Conservation (phyloP, 2,888 invertebrate genomes). For the Arrhopalites spinosus region DNA sequence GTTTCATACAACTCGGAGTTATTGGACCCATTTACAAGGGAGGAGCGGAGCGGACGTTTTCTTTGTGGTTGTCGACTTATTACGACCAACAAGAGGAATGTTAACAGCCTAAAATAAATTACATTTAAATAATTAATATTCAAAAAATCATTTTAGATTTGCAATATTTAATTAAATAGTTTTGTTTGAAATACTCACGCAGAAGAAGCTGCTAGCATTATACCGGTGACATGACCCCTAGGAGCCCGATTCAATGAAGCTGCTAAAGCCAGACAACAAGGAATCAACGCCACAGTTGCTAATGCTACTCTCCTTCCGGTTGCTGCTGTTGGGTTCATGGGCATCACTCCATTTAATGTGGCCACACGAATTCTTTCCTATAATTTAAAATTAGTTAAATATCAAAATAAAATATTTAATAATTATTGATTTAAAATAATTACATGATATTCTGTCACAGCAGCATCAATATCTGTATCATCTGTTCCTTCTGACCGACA, state of each 20-base stretch:
- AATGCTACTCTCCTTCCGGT: conserved; percentile 54
- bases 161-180: too few species aligned
- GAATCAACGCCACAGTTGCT: conserved; percentile 52
- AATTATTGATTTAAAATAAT: conserved; percentile 58
- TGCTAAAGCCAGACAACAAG: conserved; percentile 52
- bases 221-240: conserved; percentile 47
- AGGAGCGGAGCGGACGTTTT: conserved; percentile 22
- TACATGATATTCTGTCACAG: conserved; percentile 76
- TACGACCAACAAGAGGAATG: conserved; percentile 59
- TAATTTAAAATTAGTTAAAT: not conserved
- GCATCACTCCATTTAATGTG: conserved; percentile 50
- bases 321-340: conserved; percentile 53
- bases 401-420: too few species aligned
- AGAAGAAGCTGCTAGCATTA: conserved; percentile 53
- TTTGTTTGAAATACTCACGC: too few species aligned
- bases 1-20: conserved; percentile 30
- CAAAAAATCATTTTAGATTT: too few species aligned
- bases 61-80: conserved; percentile 65
- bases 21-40: conserved; percentile 7
- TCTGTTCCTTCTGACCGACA: conserved; percentile 59
- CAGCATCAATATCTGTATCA: conserved; percentile 74
- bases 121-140: too few species aligned
- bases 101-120: too few species aligned
- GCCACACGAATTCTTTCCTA: conserved; percentile 53
- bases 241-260: conserved; percentile 59